Conservation (phyloP, 1,140 invertebrate species). For the Brachionus asplanchnoidis region DNA sequence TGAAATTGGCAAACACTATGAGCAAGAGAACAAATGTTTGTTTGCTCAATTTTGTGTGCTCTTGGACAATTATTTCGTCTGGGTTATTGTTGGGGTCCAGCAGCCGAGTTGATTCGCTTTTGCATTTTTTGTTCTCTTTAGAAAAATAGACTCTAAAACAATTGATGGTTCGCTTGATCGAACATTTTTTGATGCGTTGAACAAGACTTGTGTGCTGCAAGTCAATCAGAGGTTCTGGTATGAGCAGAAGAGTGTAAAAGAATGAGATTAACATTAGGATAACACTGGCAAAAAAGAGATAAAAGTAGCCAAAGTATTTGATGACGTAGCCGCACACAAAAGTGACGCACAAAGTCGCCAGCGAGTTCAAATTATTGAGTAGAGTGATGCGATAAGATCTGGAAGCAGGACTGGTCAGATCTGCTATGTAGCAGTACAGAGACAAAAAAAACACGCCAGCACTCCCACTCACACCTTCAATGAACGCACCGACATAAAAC, state of each 20-base stretch:
- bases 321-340: conserved; percentile 37
- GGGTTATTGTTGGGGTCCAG: not conserved
- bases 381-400: conserved; percentile 28
- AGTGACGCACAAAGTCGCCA: conserved; percentile 20
- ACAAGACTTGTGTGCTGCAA: not conserved
- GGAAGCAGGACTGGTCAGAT: conserved; percentile 18
- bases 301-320: conserved; percentile 27
- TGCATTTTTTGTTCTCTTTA: not conserved
- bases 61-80: not conserved
- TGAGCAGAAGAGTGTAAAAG: conserved; percentile 24
- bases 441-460: conserved; percentile 31
- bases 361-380: conserved; percentile 15
- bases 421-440: conserved; percentile 20
- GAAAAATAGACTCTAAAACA: conserved; percentile 39
- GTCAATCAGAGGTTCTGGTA: conserved; percentile 21
- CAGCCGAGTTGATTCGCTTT: not conserved
- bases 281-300: conserved; percentile 14
- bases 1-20: conserved; percentile 30
- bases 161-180: not conserved
- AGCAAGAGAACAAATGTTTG: conserved; percentile 26
- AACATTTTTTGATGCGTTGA: not conserved
- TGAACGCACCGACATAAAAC: conserved; percentile 36
- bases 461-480: conserved; percentile 36
- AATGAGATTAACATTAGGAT: not conserved
- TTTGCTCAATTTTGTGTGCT: conserved; percentile 10